Evolutionary conservation across 2,797 vertebrate species (phyloP).

Genomic region (Alfaro cultratus): DNA sequence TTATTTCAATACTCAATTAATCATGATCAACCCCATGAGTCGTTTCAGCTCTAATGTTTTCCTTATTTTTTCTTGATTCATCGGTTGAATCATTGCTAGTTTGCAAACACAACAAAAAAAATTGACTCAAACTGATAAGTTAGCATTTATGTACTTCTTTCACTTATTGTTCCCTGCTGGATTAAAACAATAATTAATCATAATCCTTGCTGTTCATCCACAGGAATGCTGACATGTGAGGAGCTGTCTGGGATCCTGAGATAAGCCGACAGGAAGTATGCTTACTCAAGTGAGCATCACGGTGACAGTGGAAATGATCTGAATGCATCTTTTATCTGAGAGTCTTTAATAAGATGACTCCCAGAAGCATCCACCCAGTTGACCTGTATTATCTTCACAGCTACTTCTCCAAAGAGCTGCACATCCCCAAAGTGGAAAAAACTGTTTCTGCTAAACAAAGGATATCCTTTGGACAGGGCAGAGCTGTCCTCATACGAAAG

Average conservation of each 20-base stretch:
- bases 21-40: background rate
- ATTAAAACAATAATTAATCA: background rate
- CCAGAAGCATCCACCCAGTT: constrained; percentile 29
- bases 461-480: constrained; percentile 78
- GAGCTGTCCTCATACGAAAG: constrained; percentile 64
- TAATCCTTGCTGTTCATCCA: background rate
- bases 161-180: background rate
- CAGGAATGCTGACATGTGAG: background rate
- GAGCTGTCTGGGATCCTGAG: background rate
- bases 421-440: constrained; percentile 73
- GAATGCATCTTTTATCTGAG: constrained; percentile 29
- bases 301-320: background rate
- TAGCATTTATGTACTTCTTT: background rate
- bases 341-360: constrained; percentile 23
- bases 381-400: constrained; percentile 46
- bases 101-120: background rate
- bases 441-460: constrained; percentile 80
- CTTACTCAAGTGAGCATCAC: constrained; percentile 12
- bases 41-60: background rate
- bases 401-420: constrained; percentile 32
- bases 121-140: background rate
- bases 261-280: constrained; percentile 44
- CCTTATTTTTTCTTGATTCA: background rate
- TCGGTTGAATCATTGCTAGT: background rate
- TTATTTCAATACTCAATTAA: background rate